Conservation (phyloP, 2,888 invertebrate genomes). For the Apomyelois bistriatella region DNA sequence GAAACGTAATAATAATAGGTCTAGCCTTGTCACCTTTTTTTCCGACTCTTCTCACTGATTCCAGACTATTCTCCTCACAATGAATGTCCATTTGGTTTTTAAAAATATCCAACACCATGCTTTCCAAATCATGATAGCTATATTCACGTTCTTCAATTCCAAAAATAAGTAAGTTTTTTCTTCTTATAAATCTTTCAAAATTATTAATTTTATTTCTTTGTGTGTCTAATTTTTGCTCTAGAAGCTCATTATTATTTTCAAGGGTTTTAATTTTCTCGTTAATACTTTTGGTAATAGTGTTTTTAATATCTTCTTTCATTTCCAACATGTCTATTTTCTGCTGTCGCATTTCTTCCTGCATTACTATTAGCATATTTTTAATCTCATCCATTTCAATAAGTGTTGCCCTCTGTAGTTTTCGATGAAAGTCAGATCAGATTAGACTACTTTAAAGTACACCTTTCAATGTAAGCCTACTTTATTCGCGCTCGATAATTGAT, state of each 20-base stretch:
- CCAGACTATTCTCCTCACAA: neutral
- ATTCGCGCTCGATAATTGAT: too few relatives aligned
- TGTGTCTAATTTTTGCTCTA: neutral
- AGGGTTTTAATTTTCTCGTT: slow-evolving; percentile 22
- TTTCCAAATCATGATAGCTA: neutral
- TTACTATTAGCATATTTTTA: too few relatives aligned
- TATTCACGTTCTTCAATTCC: neutral
- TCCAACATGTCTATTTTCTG: slow-evolving; percentile 18
- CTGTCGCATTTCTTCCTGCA: too few relatives aligned
- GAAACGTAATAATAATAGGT: slow-evolving; percentile 11
- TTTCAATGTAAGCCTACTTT: too few relatives aligned
- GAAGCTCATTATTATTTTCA: slow-evolving; percentile 15
- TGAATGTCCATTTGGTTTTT: neutral
- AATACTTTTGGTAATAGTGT: slow-evolving; percentile 20
- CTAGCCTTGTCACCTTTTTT: slow-evolving; percentile 11
- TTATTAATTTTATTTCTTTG: neutral
- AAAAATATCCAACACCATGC: neutral
- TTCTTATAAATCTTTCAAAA: neutral
- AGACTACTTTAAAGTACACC: too few relatives aligned
- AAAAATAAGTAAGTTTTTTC: neutral
- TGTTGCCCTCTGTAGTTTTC: too few relatives aligned
- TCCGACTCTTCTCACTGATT: slow-evolving; percentile 4
- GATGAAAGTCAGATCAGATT: too few relatives aligned
- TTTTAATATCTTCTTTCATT: slow-evolving; percentile 24
- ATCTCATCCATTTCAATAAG: too few relatives aligned